Evolutionary conservation across 2,797 vertebrate genomes (phyloP).

Genomic region (Sebastes aleutianus): DNA sequence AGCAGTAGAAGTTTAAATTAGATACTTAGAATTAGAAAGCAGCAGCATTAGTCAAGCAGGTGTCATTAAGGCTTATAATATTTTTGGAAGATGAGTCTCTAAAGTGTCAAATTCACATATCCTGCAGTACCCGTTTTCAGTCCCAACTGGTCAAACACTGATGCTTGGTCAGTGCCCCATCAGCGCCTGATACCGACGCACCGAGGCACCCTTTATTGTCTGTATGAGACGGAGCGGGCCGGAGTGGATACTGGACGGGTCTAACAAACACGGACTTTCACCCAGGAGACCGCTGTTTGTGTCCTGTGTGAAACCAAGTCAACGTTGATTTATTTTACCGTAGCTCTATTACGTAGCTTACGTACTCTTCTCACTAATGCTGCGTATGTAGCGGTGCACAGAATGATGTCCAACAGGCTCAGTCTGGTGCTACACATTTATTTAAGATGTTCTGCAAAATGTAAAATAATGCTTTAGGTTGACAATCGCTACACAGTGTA

Average conservation of each 20-base stretch:
- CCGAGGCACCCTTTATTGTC: background rate
- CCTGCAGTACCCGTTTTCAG: background rate
- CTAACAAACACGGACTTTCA: too few relatives aligned
- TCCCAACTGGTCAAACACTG: background rate
- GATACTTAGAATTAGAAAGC: conserved; percentile 2
- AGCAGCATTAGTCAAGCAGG: conserved; percentile 35
- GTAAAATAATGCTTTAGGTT: too few relatives aligned
- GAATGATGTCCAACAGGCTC: too few relatives aligned
- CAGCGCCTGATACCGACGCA: background rate
- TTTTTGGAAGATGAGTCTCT: background rate
- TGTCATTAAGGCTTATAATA: conserved; percentile 8
- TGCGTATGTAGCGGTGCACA: background rate
- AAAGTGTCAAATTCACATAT: conserved; percentile 6
- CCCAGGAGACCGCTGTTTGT: too few relatives aligned
- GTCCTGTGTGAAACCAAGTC: too few relatives aligned
- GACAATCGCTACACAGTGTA: too few relatives aligned
- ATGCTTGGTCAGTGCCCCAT: background rate
- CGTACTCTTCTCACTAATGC: background rate
- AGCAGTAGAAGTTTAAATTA: conserved; percentile 33
- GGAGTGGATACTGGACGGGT: too few relatives aligned
- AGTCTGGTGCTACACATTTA: too few relatives aligned
- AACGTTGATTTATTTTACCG: background rate
- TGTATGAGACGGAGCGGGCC: background rate
- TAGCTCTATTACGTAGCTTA: background rate
- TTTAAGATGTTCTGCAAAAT: too few relatives aligned